Base-by-base conservation (phyloP, 1,140 invertebrate species). In the Megalopta genalis region DNA sequence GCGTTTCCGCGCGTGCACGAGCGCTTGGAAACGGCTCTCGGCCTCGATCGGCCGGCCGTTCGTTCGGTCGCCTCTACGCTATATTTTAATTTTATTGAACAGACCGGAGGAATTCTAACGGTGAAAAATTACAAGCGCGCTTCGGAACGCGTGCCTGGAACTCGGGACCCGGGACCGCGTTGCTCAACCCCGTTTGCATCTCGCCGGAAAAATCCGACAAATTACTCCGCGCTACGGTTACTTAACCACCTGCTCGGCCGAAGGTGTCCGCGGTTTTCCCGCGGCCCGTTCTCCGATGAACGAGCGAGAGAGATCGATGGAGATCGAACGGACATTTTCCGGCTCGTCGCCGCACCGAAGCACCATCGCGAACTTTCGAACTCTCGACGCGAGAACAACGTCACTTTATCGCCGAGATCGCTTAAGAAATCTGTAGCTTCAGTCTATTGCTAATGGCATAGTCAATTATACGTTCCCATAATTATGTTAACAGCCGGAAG, bases 1-100 rank as follows among this genome's bases (percentile, higher is more conserved):
- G 60, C 60, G 21, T 66, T 74, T 54, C 27, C 60, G 42, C 6
- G 42, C 25, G 4, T 14, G 0, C 32, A 42, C 25, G 5, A 21
- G 0, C 10, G 59, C 39, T 54, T 54, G 23, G 72, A 74, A 49
- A 49, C 49, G 12, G 42, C 25, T 68, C 52, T 60, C n/a, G n/a
- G 37, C 63, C 37, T 10, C 32, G 63, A 62, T 52, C 12, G 27
- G 7, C 16, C 7, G 62, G 32, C 62, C 32, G 18, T 16, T 16
- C 32, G 18, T 16, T 16, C 62, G 32, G 32, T 64, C 37, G 39
- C 63, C 64, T 77, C 54, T 37, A 12, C 21, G 27, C 37, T 39
- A 64, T 37, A 65, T 82, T 65, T 77, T 71, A 54, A 77, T 71
- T 83, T 83, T 83, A 82, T 82, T 71, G 54, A 39, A 75, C 49